Conservation (phyloP, 2,797 vertebrate species). For the Lagorchestes hirsutus region DNA sequence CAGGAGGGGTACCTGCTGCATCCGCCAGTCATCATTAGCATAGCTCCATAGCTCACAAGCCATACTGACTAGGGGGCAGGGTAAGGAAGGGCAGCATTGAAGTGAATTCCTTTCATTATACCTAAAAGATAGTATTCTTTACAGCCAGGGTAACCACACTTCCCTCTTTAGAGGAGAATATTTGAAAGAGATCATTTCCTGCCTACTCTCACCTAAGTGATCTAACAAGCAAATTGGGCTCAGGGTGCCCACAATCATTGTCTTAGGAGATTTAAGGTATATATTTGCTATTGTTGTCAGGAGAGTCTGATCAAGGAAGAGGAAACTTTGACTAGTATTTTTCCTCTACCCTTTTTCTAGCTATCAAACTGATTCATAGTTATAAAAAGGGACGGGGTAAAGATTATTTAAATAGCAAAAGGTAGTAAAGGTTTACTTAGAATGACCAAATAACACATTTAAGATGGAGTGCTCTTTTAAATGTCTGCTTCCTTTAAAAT, state of each 20-base stretch:
- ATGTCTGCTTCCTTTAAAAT: neutral
- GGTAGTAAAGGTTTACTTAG: neutral
- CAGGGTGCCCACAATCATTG: neutral
- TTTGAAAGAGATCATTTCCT: neutral
- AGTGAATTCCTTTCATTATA: neutral
- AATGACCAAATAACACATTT: neutral
- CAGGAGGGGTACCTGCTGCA: conserved; percentile 2
- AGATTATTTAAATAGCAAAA: neutral
- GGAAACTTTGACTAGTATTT: neutral
- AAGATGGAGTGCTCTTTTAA: neutral
- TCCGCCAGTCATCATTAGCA: conserved; percentile 43
- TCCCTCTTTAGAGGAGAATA: neutral
- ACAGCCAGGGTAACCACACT: neutral
- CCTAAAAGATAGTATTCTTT: neutral
- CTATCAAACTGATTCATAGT: conserved; percentile 17
- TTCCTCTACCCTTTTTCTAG: neutral
- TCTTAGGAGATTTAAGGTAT: neutral
- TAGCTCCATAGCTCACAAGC: neutral
- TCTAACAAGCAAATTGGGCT: neutral
- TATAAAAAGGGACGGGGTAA: neutral
- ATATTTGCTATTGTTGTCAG: neutral
- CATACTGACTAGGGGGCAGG: accelerated
- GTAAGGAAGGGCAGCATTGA: conserved; percentile 48
- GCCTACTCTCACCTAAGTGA: neutral
- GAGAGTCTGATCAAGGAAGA: neutral